phyloP scores from a whole-genome alignment of 2,797 vertebrate species.

The Cossypha dichroa region DNA sequence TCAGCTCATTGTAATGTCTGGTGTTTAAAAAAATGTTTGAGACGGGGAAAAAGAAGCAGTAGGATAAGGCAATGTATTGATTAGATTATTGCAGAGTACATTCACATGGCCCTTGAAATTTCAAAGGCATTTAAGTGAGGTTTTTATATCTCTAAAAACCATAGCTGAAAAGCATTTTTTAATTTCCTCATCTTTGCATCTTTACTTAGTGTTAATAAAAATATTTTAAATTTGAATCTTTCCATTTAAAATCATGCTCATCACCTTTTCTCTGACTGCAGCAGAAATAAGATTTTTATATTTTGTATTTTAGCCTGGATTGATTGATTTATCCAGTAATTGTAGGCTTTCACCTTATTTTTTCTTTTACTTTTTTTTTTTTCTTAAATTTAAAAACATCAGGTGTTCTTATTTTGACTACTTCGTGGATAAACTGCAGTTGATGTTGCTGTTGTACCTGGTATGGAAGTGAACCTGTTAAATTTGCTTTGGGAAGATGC shows the following conservation, averaged over 20 bases:
- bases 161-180: neutral
- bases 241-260: neutral
- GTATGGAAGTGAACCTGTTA: neutral
- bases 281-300: neutral
- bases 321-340: neutral
- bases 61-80: neutral
- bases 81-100: neutral
- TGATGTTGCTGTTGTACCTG: neutral
- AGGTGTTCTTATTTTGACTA: neutral
- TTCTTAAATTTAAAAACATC: neutral
- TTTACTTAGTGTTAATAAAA: neutral
- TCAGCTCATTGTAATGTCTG: neutral
- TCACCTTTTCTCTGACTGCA: neutral
- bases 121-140: neutral
- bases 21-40: neutral
- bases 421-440: neutral
- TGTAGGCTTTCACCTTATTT: neutral
- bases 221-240: neutral
- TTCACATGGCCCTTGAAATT: neutral
- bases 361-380: neutral
- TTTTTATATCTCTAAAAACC: neutral
- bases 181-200: neutral
- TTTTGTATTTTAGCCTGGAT: neutral
- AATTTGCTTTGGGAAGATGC: neutral
- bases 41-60: neutral